These are phyloP conservation scores for Sepioteuthis lessoniana DNA, from an alignment of 2,888 invertebrate species.

Conservation along the genomic window DNA sequence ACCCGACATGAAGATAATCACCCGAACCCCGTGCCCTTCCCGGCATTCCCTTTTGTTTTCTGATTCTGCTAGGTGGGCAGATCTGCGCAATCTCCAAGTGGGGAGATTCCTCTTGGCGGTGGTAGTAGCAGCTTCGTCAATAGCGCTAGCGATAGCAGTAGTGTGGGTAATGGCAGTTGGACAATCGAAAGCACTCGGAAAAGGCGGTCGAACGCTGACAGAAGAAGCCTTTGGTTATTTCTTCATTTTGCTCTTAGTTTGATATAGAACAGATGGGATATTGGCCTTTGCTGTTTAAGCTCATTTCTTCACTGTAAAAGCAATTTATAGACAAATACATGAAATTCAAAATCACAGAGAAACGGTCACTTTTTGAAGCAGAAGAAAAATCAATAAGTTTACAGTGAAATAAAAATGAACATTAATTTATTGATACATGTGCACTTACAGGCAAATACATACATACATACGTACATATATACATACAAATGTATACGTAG, in stretches of 20 bases:
- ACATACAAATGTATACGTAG: neutral
- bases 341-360: neutral
- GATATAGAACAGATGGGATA: neutral
- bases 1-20: conserved; percentile 8
- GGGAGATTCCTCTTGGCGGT: neutral
- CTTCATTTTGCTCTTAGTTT: neutral
- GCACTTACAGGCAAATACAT: neutral
- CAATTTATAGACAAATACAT: neutral
- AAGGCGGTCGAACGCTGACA: neutral
- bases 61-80: neutral
- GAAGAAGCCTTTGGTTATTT: neutral
- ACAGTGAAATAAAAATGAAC: no score
- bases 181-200: neutral
- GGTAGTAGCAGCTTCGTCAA: neutral
- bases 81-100: neutral
- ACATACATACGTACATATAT: neutral
- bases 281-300: neutral
- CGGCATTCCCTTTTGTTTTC: neutral
- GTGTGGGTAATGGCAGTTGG: neutral
- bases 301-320: neutral
- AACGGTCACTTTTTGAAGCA: neutral
- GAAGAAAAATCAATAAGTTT: neutral
- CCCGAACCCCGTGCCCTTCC: neutral
- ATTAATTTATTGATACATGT: neutral
- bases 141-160: neutral